A percentile compares a stretch with the other conserved stretches of the same genome.
Evolutionary conservation across 2,113 vertebrate species (phyloP).

Genomic region (Odocoileus hemionus): DNA sequence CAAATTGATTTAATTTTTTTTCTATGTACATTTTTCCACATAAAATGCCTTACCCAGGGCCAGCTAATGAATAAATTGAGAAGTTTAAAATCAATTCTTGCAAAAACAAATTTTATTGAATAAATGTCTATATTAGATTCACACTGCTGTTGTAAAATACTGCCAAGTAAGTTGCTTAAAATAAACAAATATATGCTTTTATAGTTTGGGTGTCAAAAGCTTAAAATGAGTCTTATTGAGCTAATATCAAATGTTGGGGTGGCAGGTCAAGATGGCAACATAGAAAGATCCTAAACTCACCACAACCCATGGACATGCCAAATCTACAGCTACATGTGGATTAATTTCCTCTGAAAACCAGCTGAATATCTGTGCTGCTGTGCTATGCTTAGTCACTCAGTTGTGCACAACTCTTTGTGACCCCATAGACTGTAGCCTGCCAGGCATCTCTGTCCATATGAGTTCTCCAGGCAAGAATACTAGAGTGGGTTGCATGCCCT

Average conservation of each 20-base stretch:
- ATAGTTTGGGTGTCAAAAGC: background rate
- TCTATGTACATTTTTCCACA: fast-evolving
- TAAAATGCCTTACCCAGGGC: background rate
- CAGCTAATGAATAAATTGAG: background rate
- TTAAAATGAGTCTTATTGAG: background rate
- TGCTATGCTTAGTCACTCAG: background rate
- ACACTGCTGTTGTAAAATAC: background rate
- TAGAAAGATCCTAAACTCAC: background rate
- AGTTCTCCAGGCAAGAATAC: background rate
- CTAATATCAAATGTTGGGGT: background rate
- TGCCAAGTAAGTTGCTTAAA: background rate
- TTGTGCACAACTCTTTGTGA: background rate
- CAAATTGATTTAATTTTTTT: background rate
- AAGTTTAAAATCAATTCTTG: background rate
- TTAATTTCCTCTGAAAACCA: background rate
- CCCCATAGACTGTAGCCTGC: background rate
- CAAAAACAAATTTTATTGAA: background rate
- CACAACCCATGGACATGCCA: background rate
- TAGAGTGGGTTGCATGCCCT: background rate
- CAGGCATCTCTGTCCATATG: background rate
- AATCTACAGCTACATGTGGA: background rate
- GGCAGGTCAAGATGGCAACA: background rate
- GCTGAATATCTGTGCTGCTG: background rate
- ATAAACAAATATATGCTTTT: background rate
- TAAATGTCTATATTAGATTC: background rate